Evolutionary conservation across 1,140 invertebrate species (phyloP).

Genomic region (Calliopsis andreniformis): DNA sequence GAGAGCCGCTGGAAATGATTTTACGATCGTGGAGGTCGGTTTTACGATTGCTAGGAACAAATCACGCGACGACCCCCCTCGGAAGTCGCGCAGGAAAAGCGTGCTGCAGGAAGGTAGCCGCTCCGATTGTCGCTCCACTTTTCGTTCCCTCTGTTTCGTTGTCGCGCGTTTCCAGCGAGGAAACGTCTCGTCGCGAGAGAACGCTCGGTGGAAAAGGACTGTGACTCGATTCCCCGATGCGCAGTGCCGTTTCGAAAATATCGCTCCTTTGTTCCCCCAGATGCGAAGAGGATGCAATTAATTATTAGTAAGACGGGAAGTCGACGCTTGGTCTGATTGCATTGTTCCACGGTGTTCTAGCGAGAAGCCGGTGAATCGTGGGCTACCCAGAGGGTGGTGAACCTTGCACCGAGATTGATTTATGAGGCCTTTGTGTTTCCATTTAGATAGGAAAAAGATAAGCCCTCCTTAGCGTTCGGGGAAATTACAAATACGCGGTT

Average conservation of each 20-base stretch:
- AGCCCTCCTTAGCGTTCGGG: no score
- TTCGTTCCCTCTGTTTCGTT: neutral
- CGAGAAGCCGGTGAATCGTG: slow-evolving; percentile 7
- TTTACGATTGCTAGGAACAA: neutral
- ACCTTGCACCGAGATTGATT: slow-evolving; percentile 19
- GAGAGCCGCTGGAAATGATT: slow-evolving; percentile 1
- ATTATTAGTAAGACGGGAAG: slow-evolving; percentile 24
- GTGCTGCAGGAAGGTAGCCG: neutral
- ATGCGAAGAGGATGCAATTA: slow-evolving; percentile 21
- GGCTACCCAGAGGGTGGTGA: slow-evolving; percentile 6
- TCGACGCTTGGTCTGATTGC: slow-evolving; percentile 17
- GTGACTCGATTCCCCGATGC: no score
- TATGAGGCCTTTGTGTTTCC: slow-evolving; percentile 16
- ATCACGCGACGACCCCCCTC: neutral
- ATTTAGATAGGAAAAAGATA: slow-evolving; percentile 6
- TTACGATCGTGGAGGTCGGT: slow-evolving; percentile 18
- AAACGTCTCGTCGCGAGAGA: no score
- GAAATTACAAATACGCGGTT: no score
- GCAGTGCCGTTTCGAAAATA: slow-evolving; percentile 12
- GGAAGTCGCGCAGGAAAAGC: neutral
- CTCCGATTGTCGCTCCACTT: slow-evolving; percentile 3
- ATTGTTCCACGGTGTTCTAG: slow-evolving; percentile 20
- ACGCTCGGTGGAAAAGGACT: no score
- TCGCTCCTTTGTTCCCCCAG: slow-evolving; percentile 11
- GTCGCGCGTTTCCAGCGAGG: neutral